These are phyloP conservation scores for Coracias cyanogaster DNA, from an alignment of 2,797 vertebrate genomes.

Conservation along the genomic window DNA sequence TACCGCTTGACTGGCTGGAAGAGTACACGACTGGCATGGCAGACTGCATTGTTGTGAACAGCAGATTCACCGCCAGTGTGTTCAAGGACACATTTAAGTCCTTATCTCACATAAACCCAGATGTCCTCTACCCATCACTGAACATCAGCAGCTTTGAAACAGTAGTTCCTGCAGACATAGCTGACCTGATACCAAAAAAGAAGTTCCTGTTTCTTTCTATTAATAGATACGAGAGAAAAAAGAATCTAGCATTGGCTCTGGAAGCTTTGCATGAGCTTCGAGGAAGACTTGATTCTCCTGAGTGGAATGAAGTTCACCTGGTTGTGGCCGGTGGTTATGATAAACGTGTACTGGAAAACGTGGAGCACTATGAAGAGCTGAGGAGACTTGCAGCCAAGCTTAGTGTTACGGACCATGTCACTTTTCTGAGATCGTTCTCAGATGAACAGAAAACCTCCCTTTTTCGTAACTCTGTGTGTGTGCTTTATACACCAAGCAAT, in stretches of 20 bases:
- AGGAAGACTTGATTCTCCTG: constrained; percentile 73
- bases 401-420: constrained; percentile 82
- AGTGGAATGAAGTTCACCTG: constrained; percentile 86
- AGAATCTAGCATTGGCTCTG: constrained; percentile 90
- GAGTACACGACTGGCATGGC: constrained; percentile 97
- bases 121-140: constrained; percentile 94
- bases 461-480: constrained; percentile 83
- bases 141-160: constrained; percentile 87
- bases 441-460: constrained; percentile 91
- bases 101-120: constrained; percentile 83
- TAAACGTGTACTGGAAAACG: constrained; percentile 90
- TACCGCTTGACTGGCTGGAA: constrained; percentile 92
- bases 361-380: constrained; percentile 91
- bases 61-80: constrained; percentile 90
- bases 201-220: constrained; percentile 92
- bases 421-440: constrained; percentile 92
- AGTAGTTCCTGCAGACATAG: constrained; percentile 73
- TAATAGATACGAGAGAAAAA: constrained; percentile 97
- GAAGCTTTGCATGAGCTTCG: constrained; percentile 84
- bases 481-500: constrained; percentile 95
- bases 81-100: constrained; percentile 93
- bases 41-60: constrained; percentile 95
- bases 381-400: constrained; percentile 81
- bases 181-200: constrained; percentile 82
- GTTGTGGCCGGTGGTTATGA: constrained; percentile 96